A percentile compares a stretch with the other conserved stretches of the same genome.
phyloP scores from a whole-genome alignment of 2,888 invertebrate species.

The Agrilus cyanescens region DNA sequence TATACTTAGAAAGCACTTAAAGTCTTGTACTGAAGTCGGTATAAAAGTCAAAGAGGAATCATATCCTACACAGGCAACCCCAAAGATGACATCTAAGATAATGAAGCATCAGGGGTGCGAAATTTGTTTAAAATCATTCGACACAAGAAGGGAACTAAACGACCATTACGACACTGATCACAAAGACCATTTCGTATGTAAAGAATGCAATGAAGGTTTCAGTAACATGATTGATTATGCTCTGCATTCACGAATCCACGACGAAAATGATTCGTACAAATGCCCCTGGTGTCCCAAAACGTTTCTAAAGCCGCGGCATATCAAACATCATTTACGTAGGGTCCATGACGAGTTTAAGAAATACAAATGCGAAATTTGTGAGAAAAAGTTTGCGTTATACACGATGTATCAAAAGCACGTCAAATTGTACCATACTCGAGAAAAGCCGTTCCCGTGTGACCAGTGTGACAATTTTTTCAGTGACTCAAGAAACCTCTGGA shows the following conservation, averaged over 20 bases:
- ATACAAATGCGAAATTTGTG: no score
- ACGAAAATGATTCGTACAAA: not conserved
- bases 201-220: not conserved
- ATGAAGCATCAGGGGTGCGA: constrained; percentile 6
- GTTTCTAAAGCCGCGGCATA: not conserved
- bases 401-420: no score
- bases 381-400: no score
- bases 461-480: no score
- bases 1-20: no score
- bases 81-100: no score
- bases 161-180: constrained; percentile 2
- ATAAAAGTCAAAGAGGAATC: no score
- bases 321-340: not conserved
- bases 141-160: not conserved
- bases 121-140: constrained; percentile 3
- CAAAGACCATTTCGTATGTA: constrained; percentile 2
- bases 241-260: not conserved
- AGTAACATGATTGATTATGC: not conserved
- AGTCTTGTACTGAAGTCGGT: no score
- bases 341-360: constrained; percentile 3
- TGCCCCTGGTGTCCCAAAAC: constrained; percentile 6
- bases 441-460: no score
- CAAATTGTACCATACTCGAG: no score
- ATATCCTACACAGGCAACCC: not conserved
- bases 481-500: no score